Percentiles rank a stretch among this genome's conserved stretches.
phyloP scores from a whole-genome alignment of 2,888 invertebrate species.

The Eristalis intricaria region DNA sequence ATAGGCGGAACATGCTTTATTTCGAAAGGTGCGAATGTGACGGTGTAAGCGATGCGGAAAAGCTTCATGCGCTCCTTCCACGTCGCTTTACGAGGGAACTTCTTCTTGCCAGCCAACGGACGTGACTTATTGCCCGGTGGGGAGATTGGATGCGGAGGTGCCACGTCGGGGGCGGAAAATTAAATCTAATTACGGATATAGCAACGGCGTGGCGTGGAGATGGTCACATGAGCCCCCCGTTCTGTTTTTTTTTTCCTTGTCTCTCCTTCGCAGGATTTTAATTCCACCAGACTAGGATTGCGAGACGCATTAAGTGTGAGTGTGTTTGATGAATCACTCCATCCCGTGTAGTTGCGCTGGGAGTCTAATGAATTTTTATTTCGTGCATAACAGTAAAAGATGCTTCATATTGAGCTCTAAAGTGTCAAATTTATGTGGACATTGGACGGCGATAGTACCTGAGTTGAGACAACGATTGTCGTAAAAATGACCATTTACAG shows the following conservation, averaged over 20 bases:
- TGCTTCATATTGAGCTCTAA: background rate
- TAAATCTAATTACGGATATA: constrained; percentile 21
- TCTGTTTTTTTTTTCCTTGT: background rate
- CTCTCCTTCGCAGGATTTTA: background rate
- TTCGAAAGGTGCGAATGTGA: constrained; percentile 53
- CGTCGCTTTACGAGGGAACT: constrained; percentile 22
- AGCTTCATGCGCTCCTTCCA: constrained; percentile 8
- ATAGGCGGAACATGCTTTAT: constrained; percentile 9
- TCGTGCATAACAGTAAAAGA: background rate
- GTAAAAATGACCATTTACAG: background rate
- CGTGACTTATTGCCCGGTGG: constrained; percentile 41
- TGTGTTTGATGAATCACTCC: background rate
- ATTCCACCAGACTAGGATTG: background rate
- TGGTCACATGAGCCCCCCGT: background rate
- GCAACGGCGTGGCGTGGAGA: background rate
- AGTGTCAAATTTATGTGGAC: background rate
- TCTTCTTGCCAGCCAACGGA: constrained; percentile 5
- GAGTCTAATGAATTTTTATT: background rate
- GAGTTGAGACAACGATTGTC: background rate
- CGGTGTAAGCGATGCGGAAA: constrained; percentile 40
- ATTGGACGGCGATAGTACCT: background rate
- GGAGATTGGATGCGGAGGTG: background rate
- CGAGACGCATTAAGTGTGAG: background rate
- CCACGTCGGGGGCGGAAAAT: constrained; percentile 5
- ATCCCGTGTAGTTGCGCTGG: background rate